These are phyloP conservation scores for Apomyelois bistriatella DNA, from an alignment of 2,888 invertebrate genomes.

Conservation along the genomic window DNA sequence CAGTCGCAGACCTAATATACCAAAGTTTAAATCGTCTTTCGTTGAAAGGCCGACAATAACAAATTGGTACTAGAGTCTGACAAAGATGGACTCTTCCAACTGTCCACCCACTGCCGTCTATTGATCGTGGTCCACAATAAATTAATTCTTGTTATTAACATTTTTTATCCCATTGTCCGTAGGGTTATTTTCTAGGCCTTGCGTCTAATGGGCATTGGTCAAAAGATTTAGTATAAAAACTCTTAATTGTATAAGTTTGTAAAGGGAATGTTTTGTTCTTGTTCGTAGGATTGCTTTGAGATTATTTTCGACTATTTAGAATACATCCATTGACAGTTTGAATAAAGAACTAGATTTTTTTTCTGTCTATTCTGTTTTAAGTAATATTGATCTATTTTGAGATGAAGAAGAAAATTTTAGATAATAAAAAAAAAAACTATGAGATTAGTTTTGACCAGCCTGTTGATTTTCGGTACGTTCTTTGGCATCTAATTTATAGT, in stretches of 20 bases:
- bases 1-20: slow-evolving; percentile 45
- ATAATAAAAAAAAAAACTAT: too few relatives aligned
- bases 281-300: not conserved
- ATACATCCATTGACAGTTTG: not conserved
- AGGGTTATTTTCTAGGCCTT: slow-evolving; percentile 56
- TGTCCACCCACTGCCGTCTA: slow-evolving; percentile 77
- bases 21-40: slow-evolving; percentile 71
- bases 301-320: not conserved
- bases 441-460: too few relatives aligned
- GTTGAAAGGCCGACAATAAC: slow-evolving; percentile 76
- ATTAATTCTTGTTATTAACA: slow-evolving; percentile 78
- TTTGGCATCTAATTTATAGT: too few relatives aligned
- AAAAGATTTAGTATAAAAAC: slow-evolving; percentile 34
- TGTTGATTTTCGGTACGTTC: too few relatives aligned
- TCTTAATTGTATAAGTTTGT: slow-evolving; percentile 3
- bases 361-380: too few relatives aligned
- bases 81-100: slow-evolving; percentile 78
- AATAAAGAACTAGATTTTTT: not conserved
- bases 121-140: slow-evolving; percentile 75
- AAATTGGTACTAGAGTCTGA: slow-evolving; percentile 78
- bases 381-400: not conserved
- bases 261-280: not conserved
- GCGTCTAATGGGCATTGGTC: slow-evolving; percentile 68
- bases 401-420: too few relatives aligned
- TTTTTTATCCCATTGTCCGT: slow-evolving; percentile 70